Evolutionary conservation across 1,140 invertebrate species (phyloP).

Genomic region (Babylonia areolata): DNA sequence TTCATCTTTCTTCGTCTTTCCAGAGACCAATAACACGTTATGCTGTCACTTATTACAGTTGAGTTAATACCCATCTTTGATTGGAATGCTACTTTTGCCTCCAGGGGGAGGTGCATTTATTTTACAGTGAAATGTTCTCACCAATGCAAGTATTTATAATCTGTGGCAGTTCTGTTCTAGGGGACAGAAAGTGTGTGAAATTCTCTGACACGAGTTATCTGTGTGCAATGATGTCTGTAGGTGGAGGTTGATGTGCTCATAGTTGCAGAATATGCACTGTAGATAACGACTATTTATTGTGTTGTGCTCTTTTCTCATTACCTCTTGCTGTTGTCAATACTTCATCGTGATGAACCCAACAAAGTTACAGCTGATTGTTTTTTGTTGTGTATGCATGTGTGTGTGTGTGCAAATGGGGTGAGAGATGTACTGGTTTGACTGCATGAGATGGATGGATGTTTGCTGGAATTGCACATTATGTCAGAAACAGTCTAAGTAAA

Average conservation of each 20-base stretch:
- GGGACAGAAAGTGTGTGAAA: neutral
- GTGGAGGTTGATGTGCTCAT: neutral
- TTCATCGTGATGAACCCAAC: constrained; percentile 34
- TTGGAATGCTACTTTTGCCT: neutral
- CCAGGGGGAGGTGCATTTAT: neutral
- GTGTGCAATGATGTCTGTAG: constrained; percentile 12
- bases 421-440: too few relatives aligned
- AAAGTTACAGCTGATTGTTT: constrained; percentile 12
- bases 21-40: too few relatives aligned
- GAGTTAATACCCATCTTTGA: neutral
- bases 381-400: neutral
- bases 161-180: neutral
- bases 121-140: neutral
- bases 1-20: neutral
- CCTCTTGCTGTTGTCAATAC: constrained; percentile 38
- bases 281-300: constrained; percentile 17
- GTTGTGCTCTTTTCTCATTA: constrained; percentile 33
- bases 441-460: too few relatives aligned
- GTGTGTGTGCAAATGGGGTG: neutral
- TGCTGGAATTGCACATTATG: too few relatives aligned
- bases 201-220: neutral
- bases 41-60: too few relatives aligned
- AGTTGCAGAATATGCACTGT: constrained; percentile 23
- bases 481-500: too few relatives aligned
- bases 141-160: neutral